These are phyloP conservation scores for Siniperca knerii DNA, from an alignment of 2,113 vertebrate species.

Conservation along the genomic window DNA sequence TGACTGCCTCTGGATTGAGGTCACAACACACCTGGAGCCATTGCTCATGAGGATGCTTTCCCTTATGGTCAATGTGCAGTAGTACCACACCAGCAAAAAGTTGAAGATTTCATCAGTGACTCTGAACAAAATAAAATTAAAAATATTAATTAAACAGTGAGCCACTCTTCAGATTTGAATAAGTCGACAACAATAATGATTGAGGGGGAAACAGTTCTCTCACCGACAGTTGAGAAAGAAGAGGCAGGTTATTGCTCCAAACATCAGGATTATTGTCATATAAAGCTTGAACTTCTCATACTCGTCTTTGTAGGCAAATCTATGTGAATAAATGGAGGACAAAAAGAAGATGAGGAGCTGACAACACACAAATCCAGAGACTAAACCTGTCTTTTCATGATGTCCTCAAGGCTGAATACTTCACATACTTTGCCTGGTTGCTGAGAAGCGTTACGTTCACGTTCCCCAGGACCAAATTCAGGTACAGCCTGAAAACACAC, in stretches of 20 bases:
- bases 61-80: conserved; percentile 96
- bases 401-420: not conserved
- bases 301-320: conserved; percentile 98
- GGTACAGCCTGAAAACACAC: conserved; percentile 88
- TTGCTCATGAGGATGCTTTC: conserved; percentile 98
- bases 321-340: conserved; percentile 57
- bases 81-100: conserved; percentile 98
- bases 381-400: not conserved
- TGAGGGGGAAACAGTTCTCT: conserved; percentile 7
- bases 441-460: conserved; percentile 98
- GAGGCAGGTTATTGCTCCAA: conserved; percentile 93
- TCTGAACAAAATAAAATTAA: conserved; percentile 69
- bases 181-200: not conserved
- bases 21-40: conserved; percentile 90
- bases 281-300: conserved; percentile 99
- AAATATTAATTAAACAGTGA: not conserved
- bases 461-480: conserved; percentile 95
- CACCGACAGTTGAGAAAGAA: conserved; percentile 96
- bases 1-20: not conserved
- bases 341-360: not conserved
- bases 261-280: conserved; percentile 96
- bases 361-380: not conserved
- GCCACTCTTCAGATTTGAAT: not conserved
- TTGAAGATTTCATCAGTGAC: conserved; percentile 98
- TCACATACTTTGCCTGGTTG: conserved; percentile 94